Conservation (phyloP, 2,113 vertebrate species). For the Panurus biarmicus region DNA sequence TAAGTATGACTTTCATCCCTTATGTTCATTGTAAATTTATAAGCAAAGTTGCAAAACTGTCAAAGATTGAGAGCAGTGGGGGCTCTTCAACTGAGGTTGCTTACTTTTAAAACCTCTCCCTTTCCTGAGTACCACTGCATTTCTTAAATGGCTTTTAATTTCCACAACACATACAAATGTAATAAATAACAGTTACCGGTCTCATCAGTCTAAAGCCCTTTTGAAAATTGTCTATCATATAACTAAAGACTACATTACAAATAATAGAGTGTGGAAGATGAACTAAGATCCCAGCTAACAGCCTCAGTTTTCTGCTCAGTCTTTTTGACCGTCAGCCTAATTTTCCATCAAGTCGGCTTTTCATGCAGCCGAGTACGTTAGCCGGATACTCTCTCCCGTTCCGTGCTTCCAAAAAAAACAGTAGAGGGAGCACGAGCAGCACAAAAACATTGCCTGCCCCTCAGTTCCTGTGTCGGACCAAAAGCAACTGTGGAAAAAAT, state of each 20-base stretch:
- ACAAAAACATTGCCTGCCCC: not conserved
- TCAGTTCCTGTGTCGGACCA: not conserved
- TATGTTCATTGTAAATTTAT: not conserved
- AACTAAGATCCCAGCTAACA: not conserved
- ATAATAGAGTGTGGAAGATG: not conserved
- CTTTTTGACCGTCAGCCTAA: not conserved
- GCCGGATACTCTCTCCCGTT: not conserved
- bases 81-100: not conserved
- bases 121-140: not conserved
- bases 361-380: fast-evolving
- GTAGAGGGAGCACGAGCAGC: conserved; percentile 19
- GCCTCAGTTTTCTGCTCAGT: not conserved
- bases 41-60: not conserved
- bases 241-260: not conserved
- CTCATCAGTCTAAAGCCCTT: not conserved
- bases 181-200: not conserved
- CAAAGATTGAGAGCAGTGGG: not conserved
- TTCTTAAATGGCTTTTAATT: not conserved
- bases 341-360: not conserved
- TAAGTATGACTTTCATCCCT: not conserved
- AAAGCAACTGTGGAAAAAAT: not conserved
- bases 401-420: not conserved
- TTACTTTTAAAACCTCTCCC: not conserved
- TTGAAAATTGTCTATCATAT: not conserved
- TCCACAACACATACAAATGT: not conserved